phyloP scores from a whole-genome alignment of 1,140 invertebrate genomes.

The Panagrolaimus sp. region DNA sequence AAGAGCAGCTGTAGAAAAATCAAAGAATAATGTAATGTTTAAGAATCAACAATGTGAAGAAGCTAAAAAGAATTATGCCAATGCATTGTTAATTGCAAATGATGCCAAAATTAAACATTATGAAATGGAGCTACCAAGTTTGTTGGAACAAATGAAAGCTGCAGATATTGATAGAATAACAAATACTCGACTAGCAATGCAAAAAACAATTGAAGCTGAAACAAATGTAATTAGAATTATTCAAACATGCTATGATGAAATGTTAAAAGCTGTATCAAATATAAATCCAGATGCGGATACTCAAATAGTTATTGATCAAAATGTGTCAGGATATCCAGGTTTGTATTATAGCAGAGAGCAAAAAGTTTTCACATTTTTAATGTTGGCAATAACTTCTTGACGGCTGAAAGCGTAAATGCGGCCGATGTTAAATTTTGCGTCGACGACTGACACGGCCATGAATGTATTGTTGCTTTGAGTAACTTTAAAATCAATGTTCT shows the following conservation, averaged over 20 bases:
- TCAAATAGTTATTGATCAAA: slow-evolving; percentile 48
- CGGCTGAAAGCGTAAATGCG: too few species aligned
- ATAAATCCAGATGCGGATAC: slow-evolving; percentile 49
- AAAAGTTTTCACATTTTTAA: too few species aligned
- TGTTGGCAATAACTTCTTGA: too few species aligned
- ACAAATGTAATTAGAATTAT: slow-evolving; percentile 42
- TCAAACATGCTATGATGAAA: slow-evolving; percentile 52
- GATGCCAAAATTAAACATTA: slow-evolving; percentile 45
- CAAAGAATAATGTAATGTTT: slow-evolving; percentile 16
- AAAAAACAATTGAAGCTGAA: slow-evolving; percentile 41
- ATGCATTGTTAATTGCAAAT: slow-evolving; percentile 37
- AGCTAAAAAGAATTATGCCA: slow-evolving; percentile 47
- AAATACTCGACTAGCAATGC: slow-evolving; percentile 43
- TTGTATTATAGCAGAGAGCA: too few species aligned
- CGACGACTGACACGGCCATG: too few species aligned
- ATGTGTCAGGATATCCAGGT: slow-evolving; percentile 47
- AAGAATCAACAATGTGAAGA: slow-evolving; percentile 50
- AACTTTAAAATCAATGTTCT: too few species aligned
- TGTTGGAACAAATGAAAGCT: slow-evolving; percentile 46
- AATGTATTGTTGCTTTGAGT: too few species aligned
- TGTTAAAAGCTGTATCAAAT: slow-evolving; percentile 37
- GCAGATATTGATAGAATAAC: slow-evolving; percentile 49
- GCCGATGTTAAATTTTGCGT: too few species aligned
- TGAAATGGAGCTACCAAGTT: slow-evolving; percentile 37
- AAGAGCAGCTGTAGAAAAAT: slow-evolving; percentile 48